These are phyloP conservation scores for Hypolimnas misippus DNA, from an alignment of 2,888 invertebrate species.

Conservation along the genomic window DNA sequence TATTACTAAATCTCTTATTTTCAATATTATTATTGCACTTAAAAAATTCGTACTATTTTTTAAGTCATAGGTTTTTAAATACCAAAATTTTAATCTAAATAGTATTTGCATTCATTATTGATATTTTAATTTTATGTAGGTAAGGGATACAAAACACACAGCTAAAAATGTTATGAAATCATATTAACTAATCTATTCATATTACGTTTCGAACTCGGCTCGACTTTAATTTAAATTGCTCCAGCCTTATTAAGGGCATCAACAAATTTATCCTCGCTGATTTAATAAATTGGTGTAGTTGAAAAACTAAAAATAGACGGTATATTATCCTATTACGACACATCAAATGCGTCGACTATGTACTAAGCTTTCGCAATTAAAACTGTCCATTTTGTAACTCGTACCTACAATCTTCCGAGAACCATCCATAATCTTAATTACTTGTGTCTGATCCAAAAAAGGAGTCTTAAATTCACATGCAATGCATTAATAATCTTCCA, in stretches of 20 bases:
- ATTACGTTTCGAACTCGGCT: constrained; percentile 6
- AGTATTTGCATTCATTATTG: no score
- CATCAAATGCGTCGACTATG: background rate
- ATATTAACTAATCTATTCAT: constrained; percentile 3
- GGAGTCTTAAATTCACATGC: constrained; percentile 17
- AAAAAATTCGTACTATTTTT: no score
- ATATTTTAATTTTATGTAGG: no score
- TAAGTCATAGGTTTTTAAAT: no score
- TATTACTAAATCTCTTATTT: no score
- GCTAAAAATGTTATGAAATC: background rate
- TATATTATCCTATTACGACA: constrained; percentile 8
- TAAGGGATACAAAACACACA: background rate
- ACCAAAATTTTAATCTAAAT: no score
- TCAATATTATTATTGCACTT: no score
- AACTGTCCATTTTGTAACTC: background rate
- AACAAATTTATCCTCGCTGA: constrained; percentile 17
- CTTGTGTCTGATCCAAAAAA: constrained; percentile 19
- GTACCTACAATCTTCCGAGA: constrained; percentile 8
- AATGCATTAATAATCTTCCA: constrained; percentile 22
- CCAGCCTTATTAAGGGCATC: constrained; percentile 15
- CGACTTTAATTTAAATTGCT: background rate
- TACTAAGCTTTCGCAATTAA: no score
- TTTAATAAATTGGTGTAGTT: constrained; percentile 22
- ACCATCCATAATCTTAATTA: constrained; percentile 22
- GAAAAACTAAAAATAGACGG: constrained; percentile 26